Conservation (phyloP, 2,113 vertebrate species). For the Struthidea cinerea region DNA sequence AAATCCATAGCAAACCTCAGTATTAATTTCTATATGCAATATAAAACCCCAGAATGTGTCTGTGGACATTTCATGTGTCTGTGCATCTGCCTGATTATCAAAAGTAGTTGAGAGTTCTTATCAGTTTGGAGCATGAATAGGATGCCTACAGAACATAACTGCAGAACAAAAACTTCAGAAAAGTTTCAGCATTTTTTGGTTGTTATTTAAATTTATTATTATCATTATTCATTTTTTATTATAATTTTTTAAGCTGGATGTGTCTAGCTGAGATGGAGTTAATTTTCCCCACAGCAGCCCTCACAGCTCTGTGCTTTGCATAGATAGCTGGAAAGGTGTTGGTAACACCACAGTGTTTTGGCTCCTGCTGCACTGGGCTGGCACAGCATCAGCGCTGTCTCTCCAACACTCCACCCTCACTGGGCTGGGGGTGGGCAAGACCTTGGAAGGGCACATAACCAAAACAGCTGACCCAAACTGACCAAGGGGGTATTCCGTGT, state of each 20-base stretch:
- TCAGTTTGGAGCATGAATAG: neutral
- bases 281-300: neutral
- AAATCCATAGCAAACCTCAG: neutral
- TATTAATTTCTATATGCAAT: neutral
- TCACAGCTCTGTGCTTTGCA: neutral
- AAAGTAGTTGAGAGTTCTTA: neutral
- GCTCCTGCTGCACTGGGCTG: neutral
- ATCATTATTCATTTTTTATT: neutral
- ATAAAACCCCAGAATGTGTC: neutral
- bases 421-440: neutral
- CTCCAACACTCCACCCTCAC: neutral
- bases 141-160: neutral
- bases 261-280: neutral
- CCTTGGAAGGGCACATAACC: neutral
- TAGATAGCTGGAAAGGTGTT: neutral
- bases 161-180: neutral
- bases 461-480: neutral
- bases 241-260: fast-evolving
- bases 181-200: neutral
- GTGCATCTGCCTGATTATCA: neutral
- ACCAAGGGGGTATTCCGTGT: neutral
- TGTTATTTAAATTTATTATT: neutral
- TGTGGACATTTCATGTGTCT: neutral
- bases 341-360: neutral
- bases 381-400: neutral